These are phyloP conservation scores for Dipodomys merriami DNA, from an alignment of 2,113 vertebrate species.

Conservation along the genomic window DNA sequence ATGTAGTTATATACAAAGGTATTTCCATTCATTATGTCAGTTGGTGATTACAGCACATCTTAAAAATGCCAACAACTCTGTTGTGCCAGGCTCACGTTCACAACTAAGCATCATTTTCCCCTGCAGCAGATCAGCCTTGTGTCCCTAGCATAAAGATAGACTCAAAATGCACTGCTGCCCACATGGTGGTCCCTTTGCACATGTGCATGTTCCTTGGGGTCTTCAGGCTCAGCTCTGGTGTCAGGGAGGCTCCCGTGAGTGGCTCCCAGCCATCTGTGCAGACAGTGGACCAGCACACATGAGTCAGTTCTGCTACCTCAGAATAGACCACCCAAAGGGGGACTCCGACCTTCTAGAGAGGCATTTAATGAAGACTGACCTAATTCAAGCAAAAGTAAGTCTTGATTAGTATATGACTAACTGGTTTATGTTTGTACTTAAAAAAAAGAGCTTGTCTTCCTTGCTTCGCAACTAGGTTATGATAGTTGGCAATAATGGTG, in stretches of 20 bases:
- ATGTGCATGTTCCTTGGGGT: background rate
- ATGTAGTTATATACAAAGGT: no score
- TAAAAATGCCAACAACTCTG: background rate
- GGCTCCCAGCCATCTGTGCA: conserved; percentile 49
- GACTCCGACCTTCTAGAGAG: conserved; percentile 57
- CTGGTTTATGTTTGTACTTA: conserved; percentile 63
- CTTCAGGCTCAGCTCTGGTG: background rate
- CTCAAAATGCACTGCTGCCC: background rate
- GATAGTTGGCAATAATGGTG: background rate
- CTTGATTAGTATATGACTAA: conserved; percentile 71
- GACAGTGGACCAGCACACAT: background rate
- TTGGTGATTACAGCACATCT: no score
- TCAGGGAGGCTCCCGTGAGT: background rate
- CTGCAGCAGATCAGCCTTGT: background rate
- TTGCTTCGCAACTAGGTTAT: background rate
- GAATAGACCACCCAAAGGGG: conserved; percentile 29
- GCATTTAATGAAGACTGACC: conserved; percentile 76
- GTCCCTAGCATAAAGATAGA: background rate
- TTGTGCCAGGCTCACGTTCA: background rate
- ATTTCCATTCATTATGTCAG: no score
- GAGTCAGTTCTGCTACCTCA: conserved; percentile 57
- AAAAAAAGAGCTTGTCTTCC: conserved; percentile 43
- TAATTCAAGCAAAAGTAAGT: conserved; percentile 78
- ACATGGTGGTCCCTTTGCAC: background rate
- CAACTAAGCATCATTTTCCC: background rate